These are phyloP conservation scores for Bubo bubo DNA, from an alignment of 2,113 vertebrate genomes.

Conservation along the genomic window DNA sequence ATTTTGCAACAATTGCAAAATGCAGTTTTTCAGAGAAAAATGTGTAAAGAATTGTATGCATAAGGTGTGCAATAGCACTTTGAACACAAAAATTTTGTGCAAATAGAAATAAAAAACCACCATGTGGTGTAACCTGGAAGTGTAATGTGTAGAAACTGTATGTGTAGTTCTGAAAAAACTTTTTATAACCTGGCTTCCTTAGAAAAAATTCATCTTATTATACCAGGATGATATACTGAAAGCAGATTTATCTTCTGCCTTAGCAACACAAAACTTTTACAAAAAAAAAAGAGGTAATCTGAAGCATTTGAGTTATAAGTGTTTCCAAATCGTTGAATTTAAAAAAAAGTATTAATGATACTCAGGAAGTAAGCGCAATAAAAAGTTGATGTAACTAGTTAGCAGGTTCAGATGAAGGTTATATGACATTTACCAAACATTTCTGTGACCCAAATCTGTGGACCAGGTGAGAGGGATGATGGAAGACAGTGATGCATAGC, in stretches of 20 bases:
- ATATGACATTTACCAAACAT: not conserved
- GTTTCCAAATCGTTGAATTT: not conserved
- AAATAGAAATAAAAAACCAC: not conserved
- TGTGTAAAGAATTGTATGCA: not conserved
- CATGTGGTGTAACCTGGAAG: not conserved
- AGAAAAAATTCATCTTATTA: not conserved
- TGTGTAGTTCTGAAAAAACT: not conserved
- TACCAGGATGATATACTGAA: not conserved
- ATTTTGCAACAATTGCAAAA: not conserved
- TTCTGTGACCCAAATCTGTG: not conserved
- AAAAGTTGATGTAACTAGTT: not conserved
- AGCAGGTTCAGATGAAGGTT: not conserved
- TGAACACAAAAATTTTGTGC: not conserved
- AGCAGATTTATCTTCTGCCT: not conserved
- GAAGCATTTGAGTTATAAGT: not conserved
- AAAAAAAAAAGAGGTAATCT: not conserved
- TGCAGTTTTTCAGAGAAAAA: not conserved
- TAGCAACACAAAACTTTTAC: not conserved
- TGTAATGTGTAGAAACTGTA: not conserved
- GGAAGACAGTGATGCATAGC: fast-evolving
- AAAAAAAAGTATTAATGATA: not conserved
- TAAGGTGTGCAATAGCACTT: not conserved
- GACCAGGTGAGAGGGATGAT: not conserved
- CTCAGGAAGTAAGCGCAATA: not conserved
- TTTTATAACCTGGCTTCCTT: not conserved